Evolutionary conservation across 2,888 invertebrate genomes (phyloP).

Genomic region (Automeris io): DNA sequence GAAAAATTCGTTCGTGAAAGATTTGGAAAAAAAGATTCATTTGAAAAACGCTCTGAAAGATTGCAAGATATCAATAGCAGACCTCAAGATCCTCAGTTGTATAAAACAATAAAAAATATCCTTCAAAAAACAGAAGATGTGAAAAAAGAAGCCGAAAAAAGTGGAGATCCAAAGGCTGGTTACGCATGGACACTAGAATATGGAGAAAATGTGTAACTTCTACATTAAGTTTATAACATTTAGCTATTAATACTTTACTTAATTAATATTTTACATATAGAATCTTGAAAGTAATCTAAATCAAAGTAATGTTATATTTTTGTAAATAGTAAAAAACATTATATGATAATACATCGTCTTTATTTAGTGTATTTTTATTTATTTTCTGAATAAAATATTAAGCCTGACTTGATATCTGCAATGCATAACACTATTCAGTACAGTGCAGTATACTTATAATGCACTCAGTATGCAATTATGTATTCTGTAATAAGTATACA

Average conservation of each 20-base stretch:
- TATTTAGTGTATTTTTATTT: background rate
- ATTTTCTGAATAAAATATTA: too few relatives aligned
- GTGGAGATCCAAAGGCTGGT: constrained; percentile 62
- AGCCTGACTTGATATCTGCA: too few relatives aligned
- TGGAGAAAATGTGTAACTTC: constrained; percentile 49
- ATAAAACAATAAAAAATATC: constrained; percentile 47
- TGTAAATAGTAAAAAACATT: constrained; percentile 4
- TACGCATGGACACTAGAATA: constrained; percentile 76
- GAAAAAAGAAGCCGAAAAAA: constrained; percentile 53
- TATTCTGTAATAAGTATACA: too few relatives aligned
- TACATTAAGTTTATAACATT: constrained; percentile 9
- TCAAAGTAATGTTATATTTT: constrained; percentile 1
- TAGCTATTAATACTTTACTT: background rate
- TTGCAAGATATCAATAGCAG: constrained; percentile 26
- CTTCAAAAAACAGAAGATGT: constrained; percentile 58
- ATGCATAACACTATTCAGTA: too few relatives aligned
- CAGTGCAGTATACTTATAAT: too few relatives aligned
- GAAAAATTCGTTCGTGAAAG: constrained; percentile 68
- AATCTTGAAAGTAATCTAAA: background rate
- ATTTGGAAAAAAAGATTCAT: constrained; percentile 57
- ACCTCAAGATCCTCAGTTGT: constrained; percentile 42
- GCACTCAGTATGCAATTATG: too few relatives aligned
- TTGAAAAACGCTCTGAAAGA: constrained; percentile 49
- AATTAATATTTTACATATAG: background rate
- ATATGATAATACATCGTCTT: too few relatives aligned